Conservation (phyloP, 64 coral and sea anemone genomes). For the Montipora efflorescens region DNA sequence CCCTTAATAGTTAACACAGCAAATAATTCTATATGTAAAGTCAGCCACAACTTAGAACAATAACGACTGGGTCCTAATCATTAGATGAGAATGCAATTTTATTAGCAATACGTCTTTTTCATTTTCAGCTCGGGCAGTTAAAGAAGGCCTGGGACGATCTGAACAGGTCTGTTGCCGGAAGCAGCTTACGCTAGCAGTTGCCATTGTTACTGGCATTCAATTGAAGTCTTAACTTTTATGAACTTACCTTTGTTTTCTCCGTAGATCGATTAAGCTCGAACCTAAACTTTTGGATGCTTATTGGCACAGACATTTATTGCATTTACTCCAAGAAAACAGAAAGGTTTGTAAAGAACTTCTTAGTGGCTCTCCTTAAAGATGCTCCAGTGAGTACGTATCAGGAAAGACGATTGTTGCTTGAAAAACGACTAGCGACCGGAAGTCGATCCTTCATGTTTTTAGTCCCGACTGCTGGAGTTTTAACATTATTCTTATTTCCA, state of each 20-base stretch:
- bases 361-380: too few relatives aligned
- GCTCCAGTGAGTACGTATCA: too few relatives aligned
- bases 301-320: constrained; percentile 86
- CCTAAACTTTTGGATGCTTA: constrained; percentile 85
- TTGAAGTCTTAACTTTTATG: background rate
- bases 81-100: background rate
- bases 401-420: too few relatives aligned
- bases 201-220: background rate
- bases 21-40: too few relatives aligned
- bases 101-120: background rate
- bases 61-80: background rate
- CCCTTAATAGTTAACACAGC: too few relatives aligned
- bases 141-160: constrained; percentile 90
- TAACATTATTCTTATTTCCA: too few relatives aligned
- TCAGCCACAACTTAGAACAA: background rate
- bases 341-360: constrained; percentile 53
- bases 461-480: too few relatives aligned
- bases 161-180: constrained; percentile 59
- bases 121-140: constrained; percentile 77
- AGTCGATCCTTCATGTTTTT: too few relatives aligned
- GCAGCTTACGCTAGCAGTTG: too few relatives aligned
- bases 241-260: background rate
- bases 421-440: too few relatives aligned
- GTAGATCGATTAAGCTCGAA: constrained; percentile 88
- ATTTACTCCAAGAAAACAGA: constrained; percentile 77